Evolutionary conservation across 2,797 vertebrate species (phyloP).

Genomic region (Sebastolobus altivelis): DNA sequence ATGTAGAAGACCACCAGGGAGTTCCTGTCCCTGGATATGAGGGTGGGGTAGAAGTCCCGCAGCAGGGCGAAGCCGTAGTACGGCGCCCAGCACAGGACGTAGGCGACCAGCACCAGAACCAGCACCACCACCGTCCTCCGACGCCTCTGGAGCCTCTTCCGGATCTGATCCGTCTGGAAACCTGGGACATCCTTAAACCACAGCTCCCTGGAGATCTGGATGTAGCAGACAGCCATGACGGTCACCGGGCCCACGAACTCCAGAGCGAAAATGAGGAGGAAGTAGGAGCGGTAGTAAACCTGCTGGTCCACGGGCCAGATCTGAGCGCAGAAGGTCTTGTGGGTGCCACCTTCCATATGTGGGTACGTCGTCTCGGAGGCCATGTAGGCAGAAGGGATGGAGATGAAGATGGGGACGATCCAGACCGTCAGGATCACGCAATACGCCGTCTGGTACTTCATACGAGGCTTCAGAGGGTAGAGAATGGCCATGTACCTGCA

Average conservation of each 20-base stretch:
- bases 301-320: slow-evolving; percentile 95
- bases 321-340: slow-evolving; percentile 96
- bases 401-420: slow-evolving; percentile 90
- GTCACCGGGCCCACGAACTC: slow-evolving; percentile 92
- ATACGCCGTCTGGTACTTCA: slow-evolving; percentile 91
- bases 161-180: slow-evolving; percentile 93
- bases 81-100: slow-evolving; percentile 94
- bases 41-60: slow-evolving; percentile 92
- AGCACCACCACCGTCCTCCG: slow-evolving; percentile 91
- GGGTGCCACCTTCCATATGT: slow-evolving; percentile 64
- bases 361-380: slow-evolving; percentile 90
- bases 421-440: slow-evolving; percentile 90
- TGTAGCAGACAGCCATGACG: slow-evolving; percentile 91
- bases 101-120: slow-evolving; percentile 90
- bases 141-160: slow-evolving; percentile 87
- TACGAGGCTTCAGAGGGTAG: slow-evolving; percentile 92
- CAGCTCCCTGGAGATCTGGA: slow-evolving; percentile 91
- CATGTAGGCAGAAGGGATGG: slow-evolving; percentile 94
- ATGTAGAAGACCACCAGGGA: slow-evolving; percentile 94
- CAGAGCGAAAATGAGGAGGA: slow-evolving; percentile 91
- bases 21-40: slow-evolving; percentile 92
- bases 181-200: slow-evolving; percentile 96
- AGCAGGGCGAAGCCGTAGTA: slow-evolving; percentile 92
- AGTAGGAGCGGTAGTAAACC: slow-evolving; percentile 93
- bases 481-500: slow-evolving; percentile 94